Conservation (phyloP, 2,888 invertebrate genomes). For the Stenotaenia linearis region DNA sequence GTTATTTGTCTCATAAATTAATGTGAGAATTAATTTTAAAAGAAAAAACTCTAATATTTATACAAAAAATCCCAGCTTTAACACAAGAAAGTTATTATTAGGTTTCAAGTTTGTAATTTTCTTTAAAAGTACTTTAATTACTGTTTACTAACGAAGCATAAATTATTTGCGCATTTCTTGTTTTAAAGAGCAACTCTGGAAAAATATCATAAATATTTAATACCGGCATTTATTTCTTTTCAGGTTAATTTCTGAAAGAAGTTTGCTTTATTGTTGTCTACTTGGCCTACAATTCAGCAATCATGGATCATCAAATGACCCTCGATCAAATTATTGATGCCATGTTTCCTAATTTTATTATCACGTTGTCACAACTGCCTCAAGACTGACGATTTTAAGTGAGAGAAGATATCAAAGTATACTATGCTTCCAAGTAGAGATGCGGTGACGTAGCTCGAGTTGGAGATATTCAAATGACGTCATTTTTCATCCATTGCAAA, state of each 20-base stretch:
- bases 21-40: neutral
- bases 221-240: neutral
- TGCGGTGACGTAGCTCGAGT: conserved; percentile 6
- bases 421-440: conserved; percentile 26
- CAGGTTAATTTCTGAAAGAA: neutral
- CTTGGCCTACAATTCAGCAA: conserved; percentile 2
- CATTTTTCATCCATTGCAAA: conserved; percentile 10
- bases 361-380: neutral
- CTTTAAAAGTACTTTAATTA: too few relatives aligned
- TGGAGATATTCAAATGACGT: conserved; percentile 1
- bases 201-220: too few relatives aligned
- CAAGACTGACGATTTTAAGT: conserved; percentile 1
- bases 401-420: neutral
- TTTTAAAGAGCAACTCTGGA: too few relatives aligned
- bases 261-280: neutral
- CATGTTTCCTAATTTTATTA: neutral
- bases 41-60: neutral
- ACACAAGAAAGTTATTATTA: neutral
- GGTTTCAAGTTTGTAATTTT: too few relatives aligned
- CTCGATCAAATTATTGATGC: neutral
- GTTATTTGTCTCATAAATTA: neutral
- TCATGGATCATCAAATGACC: neutral
- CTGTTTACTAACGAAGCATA: too few relatives aligned
- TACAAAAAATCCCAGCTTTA: neutral
- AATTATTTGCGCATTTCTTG: too few relatives aligned